Conservation (phyloP, 2,113 vertebrate species). For the Morone saxatilis region DNA sequence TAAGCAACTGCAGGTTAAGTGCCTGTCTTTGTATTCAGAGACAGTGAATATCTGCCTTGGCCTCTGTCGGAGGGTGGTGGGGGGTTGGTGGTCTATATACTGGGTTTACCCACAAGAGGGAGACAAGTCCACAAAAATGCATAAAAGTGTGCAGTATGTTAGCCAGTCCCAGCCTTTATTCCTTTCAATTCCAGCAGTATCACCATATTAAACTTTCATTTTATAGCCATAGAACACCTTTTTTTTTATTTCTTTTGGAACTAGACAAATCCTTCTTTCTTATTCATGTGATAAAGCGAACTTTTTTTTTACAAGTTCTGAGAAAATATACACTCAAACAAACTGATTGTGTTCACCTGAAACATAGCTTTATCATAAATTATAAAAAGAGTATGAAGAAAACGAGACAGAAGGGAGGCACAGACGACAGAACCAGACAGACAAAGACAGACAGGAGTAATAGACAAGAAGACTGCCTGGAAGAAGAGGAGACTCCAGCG, state of each 20-base stretch:
- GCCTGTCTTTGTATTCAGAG: constrained; percentile 78
- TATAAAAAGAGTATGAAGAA: not conserved
- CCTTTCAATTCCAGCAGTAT: not conserved
- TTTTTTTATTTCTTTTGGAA: not conserved
- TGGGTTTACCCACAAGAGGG: constrained; percentile 77
- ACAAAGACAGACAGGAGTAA: constrained; percentile 7
- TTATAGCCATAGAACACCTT: not conserved
- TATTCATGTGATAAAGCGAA: not conserved
- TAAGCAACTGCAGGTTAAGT: constrained; percentile 80
- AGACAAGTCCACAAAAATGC: constrained; percentile 71
- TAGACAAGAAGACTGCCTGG: constrained; percentile 5
- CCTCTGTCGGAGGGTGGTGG: constrained; percentile 52
- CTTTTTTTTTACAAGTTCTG: not conserved
- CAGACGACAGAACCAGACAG: not conserved
- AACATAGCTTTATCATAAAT: not conserved
- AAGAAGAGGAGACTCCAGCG: constrained; percentile 47
- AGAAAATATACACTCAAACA: not conserved
- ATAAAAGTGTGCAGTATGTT: constrained; percentile 5
- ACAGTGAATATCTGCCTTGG: constrained; percentile 64
- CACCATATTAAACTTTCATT: constrained; percentile 6
- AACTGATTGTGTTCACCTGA: not conserved
- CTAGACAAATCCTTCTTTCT: not conserved
- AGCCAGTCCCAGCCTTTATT: not conserved
- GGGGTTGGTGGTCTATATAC: constrained; percentile 49
- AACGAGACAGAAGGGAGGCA: not conserved